Evolutionary conservation across 2,888 invertebrate genomes (phyloP), one percentile per base, ranked within the genome.

Genomic region (Baccha elongata): DNA sequence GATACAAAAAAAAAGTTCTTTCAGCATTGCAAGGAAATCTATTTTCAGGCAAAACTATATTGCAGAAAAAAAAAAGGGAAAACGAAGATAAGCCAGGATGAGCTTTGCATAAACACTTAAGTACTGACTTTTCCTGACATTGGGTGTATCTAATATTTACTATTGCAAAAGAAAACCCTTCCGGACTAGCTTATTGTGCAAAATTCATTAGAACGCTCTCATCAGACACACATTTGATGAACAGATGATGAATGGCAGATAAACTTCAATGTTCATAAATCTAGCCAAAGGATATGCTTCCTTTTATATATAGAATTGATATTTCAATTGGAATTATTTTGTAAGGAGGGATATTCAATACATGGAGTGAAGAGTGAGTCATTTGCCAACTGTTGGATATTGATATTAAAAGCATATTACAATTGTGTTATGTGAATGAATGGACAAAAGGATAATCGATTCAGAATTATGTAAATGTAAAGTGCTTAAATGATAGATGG

Each of bases 241-340:
- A 29, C 35, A 21, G 35, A 55, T 55, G 29, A 65, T 44, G 52
- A 72, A 55, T 55, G 29, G 37, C 53, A 37, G 48, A 65, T 46
- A 21, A 48, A 55, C 55, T 48, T 65, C 64, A 64, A 53, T 52
- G 17, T 7, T 29, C 15, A 52, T 21, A n/a, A 32, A 17, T 29
- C 29, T 7, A 23, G 52, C 52, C 52, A 11, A 52, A 32, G 52
- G 52, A 29, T 32, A 0, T 32, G 6, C 26, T 15, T 15, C 50
- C 4, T 26, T 17, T n/a, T 15, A 3, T 26, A 21, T 52, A 5
- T 32, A 32, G 29, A 32, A 17, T 32, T 52, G 17, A 32, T 52
- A 23, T 52, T 23, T 29, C 52, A 19, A 52, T 52, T 52, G 17
- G 29, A 17, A 29, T 23, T 15, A 15, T 2, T 26, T 32, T 52